Percentiles rank a stretch among this genome's conserved stretches.
Evolutionary conservation across 2,797 vertebrate species (phyloP).

Genomic region (Sparidentex hasta): DNA sequence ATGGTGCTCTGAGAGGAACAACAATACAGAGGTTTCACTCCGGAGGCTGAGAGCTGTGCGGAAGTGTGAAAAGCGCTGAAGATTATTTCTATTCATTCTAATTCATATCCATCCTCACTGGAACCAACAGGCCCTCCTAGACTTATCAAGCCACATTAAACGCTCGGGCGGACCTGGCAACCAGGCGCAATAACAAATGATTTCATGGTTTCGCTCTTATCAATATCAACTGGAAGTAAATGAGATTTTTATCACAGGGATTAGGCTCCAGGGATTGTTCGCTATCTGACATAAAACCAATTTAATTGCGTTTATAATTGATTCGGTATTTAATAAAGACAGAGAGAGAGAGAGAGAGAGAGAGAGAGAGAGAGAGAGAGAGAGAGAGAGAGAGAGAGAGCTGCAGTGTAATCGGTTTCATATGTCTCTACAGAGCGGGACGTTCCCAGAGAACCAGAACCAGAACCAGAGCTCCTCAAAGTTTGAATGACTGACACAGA

Average conservation of each 20-base stretch:
- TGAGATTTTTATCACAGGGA: conserved; percentile 60
- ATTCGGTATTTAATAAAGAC: conserved; percentile 53
- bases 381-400: background rate
- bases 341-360: background rate
- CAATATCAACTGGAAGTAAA: conserved; percentile 32
- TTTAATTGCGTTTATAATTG: conserved; percentile 61
- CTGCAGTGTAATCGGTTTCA: conserved; percentile 31
- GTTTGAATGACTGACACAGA: too few relatives aligned
- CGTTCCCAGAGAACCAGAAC: background rate
- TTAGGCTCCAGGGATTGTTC: conserved; percentile 38
- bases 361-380: background rate
- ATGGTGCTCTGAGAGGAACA: conserved; percentile 4
- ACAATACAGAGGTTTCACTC: conserved; percentile 22
- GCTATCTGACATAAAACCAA: conserved; percentile 35
- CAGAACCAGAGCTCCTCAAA: background rate
- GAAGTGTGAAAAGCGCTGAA: conserved; percentile 15
- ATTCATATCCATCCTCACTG: conserved; percentile 5
- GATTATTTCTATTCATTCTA: conserved; percentile 32
- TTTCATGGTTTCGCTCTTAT: conserved; percentile 39
- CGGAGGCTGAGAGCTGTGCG: conserved; percentile 1
- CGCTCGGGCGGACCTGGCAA: conserved; percentile 4
- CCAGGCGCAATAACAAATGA: conserved; percentile 23
- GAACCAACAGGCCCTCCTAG: conserved; percentile 17
- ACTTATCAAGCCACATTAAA: conserved; percentile 41
- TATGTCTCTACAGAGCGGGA: conserved; percentile 11